Evolutionary conservation across 2,888 invertebrate genomes (phyloP).

Genomic region (Sphaerophoria rueppellii): DNA sequence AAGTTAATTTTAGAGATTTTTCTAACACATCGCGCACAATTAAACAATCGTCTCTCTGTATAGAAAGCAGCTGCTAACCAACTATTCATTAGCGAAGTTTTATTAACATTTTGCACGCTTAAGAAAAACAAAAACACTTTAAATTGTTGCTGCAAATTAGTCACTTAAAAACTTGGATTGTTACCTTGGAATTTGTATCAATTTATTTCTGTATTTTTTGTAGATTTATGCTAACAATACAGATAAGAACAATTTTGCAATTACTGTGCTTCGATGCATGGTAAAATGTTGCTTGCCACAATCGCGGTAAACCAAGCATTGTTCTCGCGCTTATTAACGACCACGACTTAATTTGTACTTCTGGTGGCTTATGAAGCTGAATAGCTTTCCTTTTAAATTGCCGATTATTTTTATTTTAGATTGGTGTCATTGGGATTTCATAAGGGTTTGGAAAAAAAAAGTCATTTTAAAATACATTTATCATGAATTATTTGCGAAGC

Average conservation of each 20-base stretch:
- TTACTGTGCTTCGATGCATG: constrained; percentile 41
- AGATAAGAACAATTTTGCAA: constrained; percentile 14
- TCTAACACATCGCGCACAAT: constrained; percentile 1
- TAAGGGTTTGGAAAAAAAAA: constrained; percentile 23
- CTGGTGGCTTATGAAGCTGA: not conserved
- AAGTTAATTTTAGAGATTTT: constrained; percentile 5
- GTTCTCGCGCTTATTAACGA: not conserved
- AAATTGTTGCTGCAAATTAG: not conserved
- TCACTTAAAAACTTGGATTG: not conserved
- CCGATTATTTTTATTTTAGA: constrained; percentile 34
- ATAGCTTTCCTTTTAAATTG: constrained; percentile 26
- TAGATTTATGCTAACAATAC: not conserved
- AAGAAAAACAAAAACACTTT: constrained; percentile 16
- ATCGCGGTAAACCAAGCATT: not conserved
- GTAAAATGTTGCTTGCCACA: not conserved
- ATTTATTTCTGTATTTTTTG: not conserved
- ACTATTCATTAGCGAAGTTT: constrained; percentile 34
- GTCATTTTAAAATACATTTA: constrained; percentile 37
- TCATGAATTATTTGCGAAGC: constrained; percentile 70
- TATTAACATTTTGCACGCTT: constrained; percentile 49
- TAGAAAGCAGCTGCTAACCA: constrained; percentile 26
- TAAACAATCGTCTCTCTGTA: constrained; percentile 1
- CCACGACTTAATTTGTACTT: not conserved
- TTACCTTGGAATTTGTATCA: constrained; percentile 36
- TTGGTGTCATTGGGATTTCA: constrained; percentile 46